phyloP scores from a whole-genome alignment of 2,888 invertebrate genomes.

The Zeuzera pyrina region DNA sequence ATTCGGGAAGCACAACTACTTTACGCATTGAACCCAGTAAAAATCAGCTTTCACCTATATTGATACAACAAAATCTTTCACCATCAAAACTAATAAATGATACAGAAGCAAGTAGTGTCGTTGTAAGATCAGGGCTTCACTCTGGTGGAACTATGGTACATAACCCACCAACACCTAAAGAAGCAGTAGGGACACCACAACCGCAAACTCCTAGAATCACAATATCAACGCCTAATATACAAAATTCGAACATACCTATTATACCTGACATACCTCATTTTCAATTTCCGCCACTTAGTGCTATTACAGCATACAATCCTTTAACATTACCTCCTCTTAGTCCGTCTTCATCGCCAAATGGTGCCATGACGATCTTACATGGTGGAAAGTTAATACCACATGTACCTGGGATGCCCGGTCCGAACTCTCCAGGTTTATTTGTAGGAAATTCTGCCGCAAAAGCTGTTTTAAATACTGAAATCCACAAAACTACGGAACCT shows the following conservation, averaged over 20 bases:
- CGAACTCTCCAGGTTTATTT: constrained; percentile 73
- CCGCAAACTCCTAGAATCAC: constrained; percentile 71
- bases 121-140: constrained; percentile 85
- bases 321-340: constrained; percentile 75
- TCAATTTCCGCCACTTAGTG: constrained; percentile 79
- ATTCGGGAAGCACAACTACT: constrained; percentile 78
- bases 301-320: constrained; percentile 80
- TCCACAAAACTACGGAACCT: constrained; percentile 19
- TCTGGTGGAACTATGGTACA: constrained; percentile 87
- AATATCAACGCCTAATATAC: constrained; percentile 68
- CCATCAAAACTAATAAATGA: constrained; percentile 56
- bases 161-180: constrained; percentile 71
- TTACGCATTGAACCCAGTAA: constrained; percentile 78
- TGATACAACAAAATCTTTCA: constrained; percentile 61
- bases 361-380: constrained; percentile 76
- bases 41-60: constrained; percentile 70
- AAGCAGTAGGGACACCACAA: constrained; percentile 45
- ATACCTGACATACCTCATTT: constrained; percentile 69
- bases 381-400: constrained; percentile 86
- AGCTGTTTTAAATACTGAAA: constrained; percentile 27
- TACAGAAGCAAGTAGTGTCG: constrained; percentile 77
- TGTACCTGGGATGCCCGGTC: constrained; percentile 91
- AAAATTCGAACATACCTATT: constrained; percentile 69
- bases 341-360: constrained; percentile 64
- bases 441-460: constrained; percentile 36